Conservation (phyloP, 2,113 vertebrate genomes). For the Ivindomyrus marchei region DNA sequence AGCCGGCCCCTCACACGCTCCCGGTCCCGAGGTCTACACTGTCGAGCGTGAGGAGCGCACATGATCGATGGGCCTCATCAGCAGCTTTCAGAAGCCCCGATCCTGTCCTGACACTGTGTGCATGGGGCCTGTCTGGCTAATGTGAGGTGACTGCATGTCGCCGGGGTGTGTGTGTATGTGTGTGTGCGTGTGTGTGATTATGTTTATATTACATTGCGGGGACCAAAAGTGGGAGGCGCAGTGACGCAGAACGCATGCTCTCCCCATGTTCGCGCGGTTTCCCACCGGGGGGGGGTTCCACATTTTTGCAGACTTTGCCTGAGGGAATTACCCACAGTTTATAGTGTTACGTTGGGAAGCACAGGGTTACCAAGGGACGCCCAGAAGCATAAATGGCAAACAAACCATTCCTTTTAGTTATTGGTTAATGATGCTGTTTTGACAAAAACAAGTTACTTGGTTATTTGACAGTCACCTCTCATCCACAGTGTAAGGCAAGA, state of each 20-base stretch:
- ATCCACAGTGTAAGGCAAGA: background rate
- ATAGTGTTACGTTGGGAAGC: background rate
- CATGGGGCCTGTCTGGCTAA: background rate
- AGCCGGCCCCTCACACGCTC: conserved; percentile 17
- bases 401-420: background rate
- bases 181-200: background rate
- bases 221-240: no score
- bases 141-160: background rate
- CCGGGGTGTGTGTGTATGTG: background rate
- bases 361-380: background rate
- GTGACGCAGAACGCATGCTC: no score
- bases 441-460: background rate
- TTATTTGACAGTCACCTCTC: background rate
- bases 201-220: background rate
- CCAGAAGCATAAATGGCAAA: background rate
- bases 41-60: conserved; percentile 26
- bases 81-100: background rate
- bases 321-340: background rate
- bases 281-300: background rate
- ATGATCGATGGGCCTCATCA: conserved; percentile 30
- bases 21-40: conserved; percentile 19
- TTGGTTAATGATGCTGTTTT: background rate
- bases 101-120: background rate
- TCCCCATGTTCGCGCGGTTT: no score
- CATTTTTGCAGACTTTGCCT: background rate